phyloP scores from a whole-genome alignment of 2,888 invertebrate genomes.

The Folsomia manolachei region DNA sequence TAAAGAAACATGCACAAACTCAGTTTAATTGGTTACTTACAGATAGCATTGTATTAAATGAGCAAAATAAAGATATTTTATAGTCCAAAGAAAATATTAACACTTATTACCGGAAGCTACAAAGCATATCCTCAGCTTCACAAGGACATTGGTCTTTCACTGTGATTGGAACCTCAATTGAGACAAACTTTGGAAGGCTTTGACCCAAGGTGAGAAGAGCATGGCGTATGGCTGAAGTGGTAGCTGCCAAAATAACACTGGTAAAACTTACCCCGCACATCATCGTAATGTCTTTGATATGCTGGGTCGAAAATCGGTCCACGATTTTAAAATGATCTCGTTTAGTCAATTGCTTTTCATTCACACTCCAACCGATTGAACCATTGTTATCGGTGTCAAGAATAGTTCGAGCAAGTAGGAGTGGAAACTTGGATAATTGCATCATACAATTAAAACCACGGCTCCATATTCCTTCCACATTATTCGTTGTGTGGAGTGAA shows the following conservation, averaged over 20 bases:
- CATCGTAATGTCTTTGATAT: constrained; percentile 46
- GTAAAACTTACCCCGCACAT: constrained; percentile 39
- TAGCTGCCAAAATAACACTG: constrained; percentile 42
- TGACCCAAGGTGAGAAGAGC: constrained; percentile 33
- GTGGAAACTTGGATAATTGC: constrained; percentile 27
- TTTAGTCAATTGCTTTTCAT: constrained; percentile 34
- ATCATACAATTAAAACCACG: no score
- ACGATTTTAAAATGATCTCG: constrained; percentile 37
- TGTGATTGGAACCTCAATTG: not conserved
- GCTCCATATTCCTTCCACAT: not conserved
- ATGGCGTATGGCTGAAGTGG: constrained; percentile 33
- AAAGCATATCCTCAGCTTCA: not conserved
- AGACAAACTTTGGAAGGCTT: not conserved
- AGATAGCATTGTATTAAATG: no score
- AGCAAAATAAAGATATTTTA: no score
- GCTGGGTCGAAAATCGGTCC: constrained; percentile 42
- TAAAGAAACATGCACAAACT: no score
- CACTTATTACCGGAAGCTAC: no score
- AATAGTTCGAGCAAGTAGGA: constrained; percentile 27
- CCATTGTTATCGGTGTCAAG: constrained; percentile 26
- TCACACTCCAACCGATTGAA: constrained; percentile 37
- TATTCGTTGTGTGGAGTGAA: not conserved
- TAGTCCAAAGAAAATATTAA: no score
- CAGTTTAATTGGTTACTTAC: no score
- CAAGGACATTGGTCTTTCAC: not conserved